A percentile compares a stretch with the other conserved stretches of the same genome.
phyloP scores from a whole-genome alignment of 2,113 vertebrate genomes.

The Poicephalus meyeri region DNA sequence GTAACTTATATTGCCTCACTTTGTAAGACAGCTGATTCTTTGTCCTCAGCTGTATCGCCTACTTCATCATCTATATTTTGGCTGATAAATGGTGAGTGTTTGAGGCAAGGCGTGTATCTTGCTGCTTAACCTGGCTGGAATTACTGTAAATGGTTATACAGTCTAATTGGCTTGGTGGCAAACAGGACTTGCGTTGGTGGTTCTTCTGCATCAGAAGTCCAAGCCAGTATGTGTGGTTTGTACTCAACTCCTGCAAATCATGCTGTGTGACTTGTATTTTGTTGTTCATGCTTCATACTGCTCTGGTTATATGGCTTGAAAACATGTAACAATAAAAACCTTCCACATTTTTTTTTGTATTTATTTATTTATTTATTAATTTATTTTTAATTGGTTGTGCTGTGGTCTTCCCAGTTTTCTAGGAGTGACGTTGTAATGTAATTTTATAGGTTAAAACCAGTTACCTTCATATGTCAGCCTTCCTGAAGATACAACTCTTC shows the following conservation, averaged over 20 bases:
- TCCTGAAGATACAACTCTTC: background rate
- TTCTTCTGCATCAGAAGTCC: background rate
- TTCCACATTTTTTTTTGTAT: background rate
- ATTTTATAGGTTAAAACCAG: background rate
- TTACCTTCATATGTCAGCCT: background rate
- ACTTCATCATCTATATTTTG: background rate
- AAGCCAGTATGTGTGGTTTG: background rate
- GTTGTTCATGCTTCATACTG: background rate
- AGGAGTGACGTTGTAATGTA: background rate
- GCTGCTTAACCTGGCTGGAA: background rate
- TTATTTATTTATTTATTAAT: too few relatives aligned
- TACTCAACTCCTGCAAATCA: background rate
- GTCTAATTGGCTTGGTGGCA: background rate
- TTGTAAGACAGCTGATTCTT: background rate
- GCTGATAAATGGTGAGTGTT: background rate
- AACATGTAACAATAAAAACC: background rate
- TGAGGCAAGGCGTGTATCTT: background rate
- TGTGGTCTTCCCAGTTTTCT: background rate
- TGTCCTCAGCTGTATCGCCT: background rate
- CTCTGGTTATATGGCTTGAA: background rate
- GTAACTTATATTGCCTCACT: background rate
- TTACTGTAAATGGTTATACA: background rate
- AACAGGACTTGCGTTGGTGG: background rate
- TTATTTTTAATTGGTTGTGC: background rate
- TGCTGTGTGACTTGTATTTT: background rate